Percentiles rank a stretch among this genome's conserved stretches.
phyloP scores from a whole-genome alignment of 2,797 vertebrate genomes.

The Coreius guichenoti region DNA sequence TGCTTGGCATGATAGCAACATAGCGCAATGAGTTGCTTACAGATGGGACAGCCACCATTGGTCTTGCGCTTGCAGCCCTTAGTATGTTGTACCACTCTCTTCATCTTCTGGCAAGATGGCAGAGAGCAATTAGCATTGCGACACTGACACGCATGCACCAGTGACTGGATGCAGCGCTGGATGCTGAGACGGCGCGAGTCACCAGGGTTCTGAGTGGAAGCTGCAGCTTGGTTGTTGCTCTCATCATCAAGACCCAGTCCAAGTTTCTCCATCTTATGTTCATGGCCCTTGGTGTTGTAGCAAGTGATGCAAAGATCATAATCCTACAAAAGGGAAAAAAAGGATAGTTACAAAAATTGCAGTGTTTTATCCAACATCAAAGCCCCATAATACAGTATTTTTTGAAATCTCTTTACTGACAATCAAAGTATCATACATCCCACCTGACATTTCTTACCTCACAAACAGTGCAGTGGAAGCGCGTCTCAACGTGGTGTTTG shows the following conservation, averaged over 20 bases:
- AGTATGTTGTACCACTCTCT: slow-evolving; percentile 96
- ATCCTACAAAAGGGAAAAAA: slow-evolving; percentile 78
- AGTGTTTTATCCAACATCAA: not conserved
- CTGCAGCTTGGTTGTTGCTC: slow-evolving; percentile 89
- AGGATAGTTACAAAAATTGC: not conserved
- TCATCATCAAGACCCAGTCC: slow-evolving; percentile 95
- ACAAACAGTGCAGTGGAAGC: slow-evolving; percentile 98
- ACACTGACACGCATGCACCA: slow-evolving; percentile 97
- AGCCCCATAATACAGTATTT: not conserved
- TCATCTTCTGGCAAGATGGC: slow-evolving; percentile 99
- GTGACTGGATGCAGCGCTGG: slow-evolving; percentile 97
- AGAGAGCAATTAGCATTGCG: slow-evolving; percentile 98
- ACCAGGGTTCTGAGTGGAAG: slow-evolving; percentile 92
- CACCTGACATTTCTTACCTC: slow-evolving; percentile 80
- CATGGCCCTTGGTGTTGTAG: slow-evolving; percentile 96
- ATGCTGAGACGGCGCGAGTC: slow-evolving; percentile 97
- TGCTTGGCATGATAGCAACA: slow-evolving; percentile 99
- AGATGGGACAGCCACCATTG: slow-evolving; percentile 95
- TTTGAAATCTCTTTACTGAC: not conserved
- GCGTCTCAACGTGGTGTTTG: slow-evolving; percentile 97
- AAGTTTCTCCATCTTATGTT: slow-evolving; percentile 99
- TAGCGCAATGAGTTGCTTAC: slow-evolving; percentile 97
- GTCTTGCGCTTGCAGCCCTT: slow-evolving; percentile 98
- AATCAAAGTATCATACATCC: not conserved
- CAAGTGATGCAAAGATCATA: slow-evolving; percentile 98